phyloP scores from a whole-genome alignment of 2,888 invertebrate genomes.

The Agriopis marginaria region DNA sequence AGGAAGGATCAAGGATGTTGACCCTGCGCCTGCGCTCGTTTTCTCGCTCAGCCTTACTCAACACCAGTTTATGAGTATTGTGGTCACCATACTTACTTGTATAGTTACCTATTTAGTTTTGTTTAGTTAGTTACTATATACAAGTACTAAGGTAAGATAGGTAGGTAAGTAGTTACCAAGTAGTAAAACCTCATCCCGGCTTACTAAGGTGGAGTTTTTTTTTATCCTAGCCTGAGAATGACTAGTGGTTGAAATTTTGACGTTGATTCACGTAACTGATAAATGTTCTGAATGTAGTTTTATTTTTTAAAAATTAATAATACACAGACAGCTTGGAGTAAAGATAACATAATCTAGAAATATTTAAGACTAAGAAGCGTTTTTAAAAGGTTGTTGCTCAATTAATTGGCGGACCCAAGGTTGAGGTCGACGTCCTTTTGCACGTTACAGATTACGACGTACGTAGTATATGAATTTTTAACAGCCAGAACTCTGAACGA shows the following conservation, averaged over 20 bases:
- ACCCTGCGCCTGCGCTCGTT: slow-evolving; percentile 30
- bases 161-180: no score
- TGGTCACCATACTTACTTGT: not conserved
- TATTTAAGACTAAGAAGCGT: slow-evolving; percentile 7
- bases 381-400: slow-evolving; percentile 61
- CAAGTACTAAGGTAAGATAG: not conserved
- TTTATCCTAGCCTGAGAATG: no score
- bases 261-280: no score
- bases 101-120: not conserved
- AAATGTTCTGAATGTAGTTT: no score
- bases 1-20: slow-evolving; percentile 41
- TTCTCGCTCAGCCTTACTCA: not conserved
- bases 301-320: no score
- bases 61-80: no score
- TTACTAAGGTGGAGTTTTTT: no score
- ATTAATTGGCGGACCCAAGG: slow-evolving; percentile 78
- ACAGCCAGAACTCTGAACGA: not conserved
- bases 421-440: slow-evolving; percentile 80
- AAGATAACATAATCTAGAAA: not conserved
- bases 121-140: not conserved
- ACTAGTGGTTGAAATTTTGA: no score
- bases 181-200: no score
- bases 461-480: slow-evolving; percentile 27
- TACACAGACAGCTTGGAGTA: no score
- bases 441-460: slow-evolving; percentile 40